Conservation (phyloP, 2,113 vertebrate species). For the Peromyscus californicus region DNA sequence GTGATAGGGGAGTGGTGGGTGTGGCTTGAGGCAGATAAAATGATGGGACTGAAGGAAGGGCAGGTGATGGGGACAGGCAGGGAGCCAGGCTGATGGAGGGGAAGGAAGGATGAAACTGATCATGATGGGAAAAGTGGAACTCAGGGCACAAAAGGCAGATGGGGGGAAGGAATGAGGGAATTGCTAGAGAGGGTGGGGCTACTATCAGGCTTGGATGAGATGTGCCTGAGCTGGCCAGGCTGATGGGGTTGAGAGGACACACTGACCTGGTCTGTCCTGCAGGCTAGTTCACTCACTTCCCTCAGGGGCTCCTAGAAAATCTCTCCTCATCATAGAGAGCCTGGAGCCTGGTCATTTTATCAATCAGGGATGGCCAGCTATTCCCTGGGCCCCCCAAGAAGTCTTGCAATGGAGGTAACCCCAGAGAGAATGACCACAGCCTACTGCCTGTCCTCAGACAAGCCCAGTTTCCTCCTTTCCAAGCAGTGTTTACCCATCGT, state of each 20-base stretch:
- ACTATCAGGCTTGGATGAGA: too few species aligned
- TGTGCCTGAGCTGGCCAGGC: neutral
- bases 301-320: neutral
- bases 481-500: neutral
- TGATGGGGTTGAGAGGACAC: neutral
- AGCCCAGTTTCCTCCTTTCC: slow-evolving; percentile 35
- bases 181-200: neutral
- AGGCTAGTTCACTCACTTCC: neutral
- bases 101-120: neutral
- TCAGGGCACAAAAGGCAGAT: neutral
- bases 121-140: neutral
- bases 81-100: neutral
- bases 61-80: neutral
- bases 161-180: neutral
- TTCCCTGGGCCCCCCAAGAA: neutral
- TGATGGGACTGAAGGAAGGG: neutral
- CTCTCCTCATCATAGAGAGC: neutral
- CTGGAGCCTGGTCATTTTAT: neutral
- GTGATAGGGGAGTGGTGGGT: neutral
- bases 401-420: neutral
- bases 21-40: neutral
- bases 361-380: neutral
- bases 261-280: slow-evolving; percentile 62
- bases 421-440: neutral
- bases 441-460: neutral